These are phyloP conservation scores for Mythimna impura DNA, from an alignment of 2,888 invertebrate species.

Conservation along the genomic window DNA sequence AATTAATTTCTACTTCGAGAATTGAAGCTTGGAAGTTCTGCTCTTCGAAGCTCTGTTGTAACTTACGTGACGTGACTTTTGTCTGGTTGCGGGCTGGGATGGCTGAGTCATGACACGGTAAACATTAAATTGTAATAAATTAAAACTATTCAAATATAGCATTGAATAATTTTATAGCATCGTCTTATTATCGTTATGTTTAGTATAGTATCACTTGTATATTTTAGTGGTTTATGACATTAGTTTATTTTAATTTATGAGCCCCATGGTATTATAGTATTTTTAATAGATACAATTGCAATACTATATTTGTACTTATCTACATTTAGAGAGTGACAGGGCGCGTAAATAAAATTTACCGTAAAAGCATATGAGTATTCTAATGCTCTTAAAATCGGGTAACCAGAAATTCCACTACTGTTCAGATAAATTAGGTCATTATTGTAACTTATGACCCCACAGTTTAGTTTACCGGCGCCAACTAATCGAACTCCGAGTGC, in stretches of 20 bases:
- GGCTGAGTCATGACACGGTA: slow-evolving; percentile 41
- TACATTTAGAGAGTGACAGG: not conserved
- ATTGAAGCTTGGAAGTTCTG: slow-evolving; percentile 15
- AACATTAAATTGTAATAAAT: slow-evolving; percentile 36
- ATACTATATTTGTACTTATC: not conserved
- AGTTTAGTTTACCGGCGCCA: slow-evolving; percentile 49
- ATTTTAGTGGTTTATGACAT: too few species aligned
- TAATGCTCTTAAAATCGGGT: slow-evolving; percentile 5
- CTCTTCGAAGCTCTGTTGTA: slow-evolving; percentile 7
- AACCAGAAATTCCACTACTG: slow-evolving; percentile 22
- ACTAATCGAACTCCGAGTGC: slow-evolving; percentile 44
- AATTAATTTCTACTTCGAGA: slow-evolving; percentile 52
- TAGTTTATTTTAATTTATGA: too few species aligned
- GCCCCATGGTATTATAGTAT: too few species aligned
- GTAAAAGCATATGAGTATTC: not conserved
- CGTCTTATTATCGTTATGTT: too few species aligned
- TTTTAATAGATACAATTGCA: not conserved
- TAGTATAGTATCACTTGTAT: too few species aligned
- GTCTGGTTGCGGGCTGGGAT: slow-evolving; percentile 7
- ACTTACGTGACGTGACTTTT: slow-evolving; percentile 15
- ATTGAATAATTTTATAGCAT: slow-evolving; percentile 9
- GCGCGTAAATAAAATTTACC: not conserved
- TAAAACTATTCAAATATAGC: slow-evolving; percentile 19
- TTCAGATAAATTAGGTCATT: slow-evolving; percentile 70
- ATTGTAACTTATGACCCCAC: slow-evolving; percentile 66